phyloP scores from a whole-genome alignment of 2,888 invertebrate genomes.

The Lutraria lutraria region DNA sequence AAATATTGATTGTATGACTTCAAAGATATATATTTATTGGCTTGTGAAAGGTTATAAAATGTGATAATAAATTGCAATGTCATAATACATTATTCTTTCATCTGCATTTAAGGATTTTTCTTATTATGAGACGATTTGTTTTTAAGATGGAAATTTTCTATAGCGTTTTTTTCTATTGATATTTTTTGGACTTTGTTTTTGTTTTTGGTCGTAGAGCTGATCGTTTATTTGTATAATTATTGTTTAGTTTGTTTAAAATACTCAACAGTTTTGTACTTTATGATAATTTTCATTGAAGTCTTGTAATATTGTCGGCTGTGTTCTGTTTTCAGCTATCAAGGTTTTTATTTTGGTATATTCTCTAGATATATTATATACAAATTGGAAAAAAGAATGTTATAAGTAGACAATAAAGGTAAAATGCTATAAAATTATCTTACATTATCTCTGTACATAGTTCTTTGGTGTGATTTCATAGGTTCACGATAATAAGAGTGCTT shows the following conservation, averaged over 20 bases:
- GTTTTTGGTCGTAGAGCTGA: background rate
- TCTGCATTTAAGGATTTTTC: background rate
- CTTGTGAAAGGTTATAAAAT: background rate
- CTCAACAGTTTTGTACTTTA: background rate
- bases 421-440: conserved; percentile 1
- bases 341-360: background rate
- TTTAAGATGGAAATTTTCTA: background rate
- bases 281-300: background rate
- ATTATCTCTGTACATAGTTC: background rate
- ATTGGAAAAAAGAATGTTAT: background rate
- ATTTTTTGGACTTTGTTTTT: background rate
- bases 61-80: background rate
- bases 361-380: background rate
- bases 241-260: background rate
- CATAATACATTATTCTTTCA: background rate
- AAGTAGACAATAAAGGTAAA: background rate
- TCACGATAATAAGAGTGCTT: conserved; percentile 5
- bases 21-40: background rate
- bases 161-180: background rate
- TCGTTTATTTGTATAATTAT: background rate
- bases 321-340: background rate
- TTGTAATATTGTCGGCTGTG: background rate
- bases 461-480: background rate
- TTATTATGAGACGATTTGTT: background rate
- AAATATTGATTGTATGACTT: background rate